Base-by-base conservation (phyloP, 2,888 invertebrate species). In the Drosophila fungiperda region DNA sequence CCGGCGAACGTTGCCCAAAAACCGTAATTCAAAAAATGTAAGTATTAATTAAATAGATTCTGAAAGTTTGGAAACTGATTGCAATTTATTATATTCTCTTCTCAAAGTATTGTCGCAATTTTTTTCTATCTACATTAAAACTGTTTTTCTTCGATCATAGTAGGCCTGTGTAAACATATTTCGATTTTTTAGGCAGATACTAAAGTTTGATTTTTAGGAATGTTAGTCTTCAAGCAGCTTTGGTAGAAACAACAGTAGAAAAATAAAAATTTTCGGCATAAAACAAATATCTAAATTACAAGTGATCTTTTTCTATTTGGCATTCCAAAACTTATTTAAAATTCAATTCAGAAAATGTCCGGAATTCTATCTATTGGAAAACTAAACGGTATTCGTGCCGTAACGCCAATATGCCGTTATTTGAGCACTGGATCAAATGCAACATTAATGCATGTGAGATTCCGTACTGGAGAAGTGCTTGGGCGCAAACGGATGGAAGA, bases 311-410 rank as follows among this genome's bases (percentile, higher is more conserved):
- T 20, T 23, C 20, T 45, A 12, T 12, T 45, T 12, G 6, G 3
- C 2, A 5, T 53, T 36, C 7, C n/a, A 11, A n/a, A 42, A 42
- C 15, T 12, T 26, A 3, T 54, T 36, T 12, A 11, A 42, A 36
- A 4, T 36, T 36, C 6, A 2, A 33, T 20, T 35, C 4, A 50
- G 3, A 53, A 23, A 17, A 69, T 42, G 53, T 62, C 33, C 12
- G 36, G 40, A 17, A 58, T 71, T 35, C 29, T 71, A n/a, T 62
- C 62, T 29, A 3, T 58, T 35, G 40, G 57, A 0, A 71, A 71
- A 15, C 23, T 11, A 3, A 61, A 52, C 11, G 50, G 33, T 9
- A 20, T 53, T 2, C 38, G 42, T 1, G 9, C 38, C 15, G 23
- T 53, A 15, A 35, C 33, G 11, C 72, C 72, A 5, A 40, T 71